Evolutionary conservation across 2,797 vertebrate genomes (phyloP).

Genomic region (Acipenser oxyrinchus): DNA sequence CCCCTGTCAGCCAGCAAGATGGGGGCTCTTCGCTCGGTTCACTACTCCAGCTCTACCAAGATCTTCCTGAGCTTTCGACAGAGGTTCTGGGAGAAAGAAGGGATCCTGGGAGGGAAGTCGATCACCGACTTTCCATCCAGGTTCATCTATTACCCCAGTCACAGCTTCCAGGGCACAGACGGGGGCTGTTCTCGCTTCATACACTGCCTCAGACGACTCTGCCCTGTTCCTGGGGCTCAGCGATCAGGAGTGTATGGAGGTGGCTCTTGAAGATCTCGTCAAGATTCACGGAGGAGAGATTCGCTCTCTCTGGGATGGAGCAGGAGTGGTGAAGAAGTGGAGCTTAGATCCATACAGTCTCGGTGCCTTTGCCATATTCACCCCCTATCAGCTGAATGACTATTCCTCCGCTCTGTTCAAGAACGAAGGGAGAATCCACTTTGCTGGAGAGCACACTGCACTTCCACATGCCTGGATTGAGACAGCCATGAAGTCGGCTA

Average conservation of each 20-base stretch:
- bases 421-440: slow-evolving; percentile 61
- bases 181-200: slow-evolving; percentile 67
- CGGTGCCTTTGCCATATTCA: slow-evolving; percentile 64
- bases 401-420: slow-evolving; percentile 48
- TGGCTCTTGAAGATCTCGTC: slow-evolving; percentile 61
- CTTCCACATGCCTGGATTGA: slow-evolving; percentile 77
- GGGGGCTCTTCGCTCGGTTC: slow-evolving; percentile 62
- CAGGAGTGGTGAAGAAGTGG: slow-evolving; percentile 66
- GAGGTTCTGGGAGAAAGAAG: slow-evolving; percentile 69
- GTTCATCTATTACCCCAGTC: slow-evolving; percentile 69
- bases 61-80: slow-evolving; percentile 64
- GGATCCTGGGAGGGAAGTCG: slow-evolving; percentile 71
- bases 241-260: slow-evolving; percentile 44
- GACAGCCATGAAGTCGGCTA: slow-evolving; percentile 70
- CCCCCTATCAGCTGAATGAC: slow-evolving; percentile 57
- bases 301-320: slow-evolving; percentile 50
- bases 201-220: slow-evolving; percentile 69
- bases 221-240: slow-evolving; percentile 57
- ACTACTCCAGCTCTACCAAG: slow-evolving; percentile 72
- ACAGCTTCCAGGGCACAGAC: slow-evolving; percentile 42
- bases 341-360: slow-evolving; percentile 59
- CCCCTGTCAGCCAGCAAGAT: slow-evolving; percentile 52
- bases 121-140: slow-evolving; percentile 66
- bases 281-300: slow-evolving; percentile 65
- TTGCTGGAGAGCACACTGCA: slow-evolving; percentile 73